Percentiles rank a stretch among this genome's conserved stretches.
These are phyloP conservation scores for Leucoma salicis DNA, from an alignment of 2,888 invertebrate species.

Conservation along the genomic window DNA sequence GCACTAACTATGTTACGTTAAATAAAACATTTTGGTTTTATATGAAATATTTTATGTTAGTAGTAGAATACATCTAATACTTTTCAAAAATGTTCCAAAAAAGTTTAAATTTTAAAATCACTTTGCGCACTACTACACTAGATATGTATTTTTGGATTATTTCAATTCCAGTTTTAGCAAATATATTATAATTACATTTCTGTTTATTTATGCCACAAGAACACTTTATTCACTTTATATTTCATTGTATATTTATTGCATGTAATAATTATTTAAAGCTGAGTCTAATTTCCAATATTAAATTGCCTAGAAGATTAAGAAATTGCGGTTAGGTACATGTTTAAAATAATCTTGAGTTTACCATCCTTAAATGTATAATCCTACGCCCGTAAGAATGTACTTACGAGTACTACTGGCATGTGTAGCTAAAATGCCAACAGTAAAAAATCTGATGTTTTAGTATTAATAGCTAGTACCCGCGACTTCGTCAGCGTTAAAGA, in stretches of 20 bases:
- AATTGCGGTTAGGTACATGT: too few relatives aligned
- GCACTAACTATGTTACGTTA: constrained; percentile 9
- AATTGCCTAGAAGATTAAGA: neutral
- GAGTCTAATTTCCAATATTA: neutral
- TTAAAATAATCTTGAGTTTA: too few relatives aligned
- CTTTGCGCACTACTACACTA: constrained; percentile 4
- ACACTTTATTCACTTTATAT: too few relatives aligned
- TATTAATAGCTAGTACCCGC: too few relatives aligned
- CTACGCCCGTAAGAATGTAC: too few relatives aligned
- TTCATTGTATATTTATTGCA: neutral
- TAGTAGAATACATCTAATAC: neutral
- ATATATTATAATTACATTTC: constrained; percentile 1
- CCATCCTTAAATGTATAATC: too few relatives aligned
- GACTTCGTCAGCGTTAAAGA: too few relatives aligned
- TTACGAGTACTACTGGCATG: too few relatives aligned
- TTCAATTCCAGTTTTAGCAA: constrained; percentile 22
- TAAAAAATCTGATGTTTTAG: too few relatives aligned
- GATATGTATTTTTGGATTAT: constrained; percentile 28
- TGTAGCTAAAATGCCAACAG: too few relatives aligned
- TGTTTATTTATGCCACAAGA: too few relatives aligned
- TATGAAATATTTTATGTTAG: constrained; percentile 3
- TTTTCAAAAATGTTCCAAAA: constrained; percentile 21
- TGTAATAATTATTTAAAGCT: constrained; percentile 4
- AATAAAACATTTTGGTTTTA: constrained; percentile 2
- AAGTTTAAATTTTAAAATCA: constrained; percentile 5